These are phyloP conservation scores for Trichogramma pretiosum DNA, from an alignment of 1,140 invertebrate genomes.

Conservation along the genomic window DNA sequence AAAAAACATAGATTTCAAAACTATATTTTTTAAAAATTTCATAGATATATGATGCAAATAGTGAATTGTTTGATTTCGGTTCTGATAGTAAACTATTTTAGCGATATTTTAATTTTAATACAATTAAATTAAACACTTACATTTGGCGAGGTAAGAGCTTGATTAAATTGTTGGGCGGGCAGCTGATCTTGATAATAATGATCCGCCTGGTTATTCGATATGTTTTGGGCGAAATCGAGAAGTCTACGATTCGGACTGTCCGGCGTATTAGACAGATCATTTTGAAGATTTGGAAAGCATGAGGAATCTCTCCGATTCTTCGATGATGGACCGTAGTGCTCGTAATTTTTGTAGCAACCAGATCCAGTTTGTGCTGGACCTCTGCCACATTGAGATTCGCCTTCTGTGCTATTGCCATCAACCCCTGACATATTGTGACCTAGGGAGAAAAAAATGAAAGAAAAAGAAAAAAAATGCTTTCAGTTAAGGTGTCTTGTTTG, in stretches of 20 bases:
- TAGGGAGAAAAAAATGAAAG: slow-evolving; percentile 30
- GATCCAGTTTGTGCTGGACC: slow-evolving; percentile 64
- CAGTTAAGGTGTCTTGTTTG: no score
- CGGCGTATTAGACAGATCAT: slow-evolving; percentile 38
- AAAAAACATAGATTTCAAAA: no score
- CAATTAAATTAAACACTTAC: slow-evolving; percentile 29
- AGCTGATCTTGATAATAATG: slow-evolving; percentile 40
- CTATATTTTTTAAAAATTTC: no score
- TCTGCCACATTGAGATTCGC: slow-evolving; percentile 59
- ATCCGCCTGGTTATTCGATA: slow-evolving; percentile 39
- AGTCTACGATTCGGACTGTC: slow-evolving; percentile 44
- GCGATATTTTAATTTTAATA: no score
- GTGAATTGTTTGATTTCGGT: no score
- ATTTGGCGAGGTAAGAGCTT: slow-evolving; percentile 39
- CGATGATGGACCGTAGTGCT: slow-evolving; percentile 46
- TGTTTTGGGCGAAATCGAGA: slow-evolving; percentile 43
- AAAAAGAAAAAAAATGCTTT: no score
- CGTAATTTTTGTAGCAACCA: slow-evolving; percentile 79
- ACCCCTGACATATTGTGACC: slow-evolving; percentile 85
- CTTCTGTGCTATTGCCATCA: slow-evolving; percentile 77
- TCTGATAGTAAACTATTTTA: no score
- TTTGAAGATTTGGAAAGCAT: slow-evolving; percentile 54
- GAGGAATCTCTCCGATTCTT: slow-evolving; percentile 55
- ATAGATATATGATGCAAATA: no score
- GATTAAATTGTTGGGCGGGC: slow-evolving; percentile 35